phyloP scores from a whole-genome alignment of 1,140 invertebrate genomes.

The Sycophila sp. region DNA sequence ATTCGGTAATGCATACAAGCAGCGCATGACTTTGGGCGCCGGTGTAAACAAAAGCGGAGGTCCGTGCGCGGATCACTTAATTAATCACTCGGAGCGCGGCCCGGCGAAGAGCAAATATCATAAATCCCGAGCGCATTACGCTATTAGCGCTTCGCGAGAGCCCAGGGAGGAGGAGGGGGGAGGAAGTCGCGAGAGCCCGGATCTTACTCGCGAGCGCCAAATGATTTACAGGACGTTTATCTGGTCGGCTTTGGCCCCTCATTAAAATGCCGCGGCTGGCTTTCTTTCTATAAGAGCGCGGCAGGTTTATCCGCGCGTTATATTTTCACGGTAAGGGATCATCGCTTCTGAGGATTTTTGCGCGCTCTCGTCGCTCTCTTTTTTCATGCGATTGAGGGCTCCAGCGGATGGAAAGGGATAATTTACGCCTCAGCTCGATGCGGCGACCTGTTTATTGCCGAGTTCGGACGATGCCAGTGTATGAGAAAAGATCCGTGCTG shows the following conservation, averaged over 20 bases:
- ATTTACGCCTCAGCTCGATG: too few relatives aligned
- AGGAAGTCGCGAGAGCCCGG: background rate
- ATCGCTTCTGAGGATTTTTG: background rate
- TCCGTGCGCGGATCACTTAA: slow-evolving; percentile 1
- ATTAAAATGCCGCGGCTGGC: slow-evolving; percentile 56
- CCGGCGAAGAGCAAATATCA: slow-evolving; percentile 4
- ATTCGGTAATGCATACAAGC: too few relatives aligned
- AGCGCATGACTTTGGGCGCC: too few relatives aligned
- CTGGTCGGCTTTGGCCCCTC: slow-evolving; percentile 59
- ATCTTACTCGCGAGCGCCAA: slow-evolving; percentile 46
- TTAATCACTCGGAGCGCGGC: background rate
- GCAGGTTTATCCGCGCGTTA: background rate
- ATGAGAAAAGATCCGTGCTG: too few relatives aligned
- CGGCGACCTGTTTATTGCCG: slow-evolving; percentile 1
- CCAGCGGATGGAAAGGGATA: background rate
- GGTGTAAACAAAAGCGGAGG: background rate
- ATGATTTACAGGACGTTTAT: slow-evolving; percentile 64
- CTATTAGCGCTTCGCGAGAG: background rate
- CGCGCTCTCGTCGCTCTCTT: background rate
- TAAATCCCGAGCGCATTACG: slow-evolving; percentile 11
- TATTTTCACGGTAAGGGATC: slow-evolving; percentile 25
- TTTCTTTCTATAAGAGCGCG: background rate
- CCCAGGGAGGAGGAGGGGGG: background rate
- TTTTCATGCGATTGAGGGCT: background rate
- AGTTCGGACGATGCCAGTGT: too few relatives aligned